Evolutionary conservation across 2,113 vertebrate genomes (phyloP).

Genomic region (Phalacrocorax aristotelis): DNA sequence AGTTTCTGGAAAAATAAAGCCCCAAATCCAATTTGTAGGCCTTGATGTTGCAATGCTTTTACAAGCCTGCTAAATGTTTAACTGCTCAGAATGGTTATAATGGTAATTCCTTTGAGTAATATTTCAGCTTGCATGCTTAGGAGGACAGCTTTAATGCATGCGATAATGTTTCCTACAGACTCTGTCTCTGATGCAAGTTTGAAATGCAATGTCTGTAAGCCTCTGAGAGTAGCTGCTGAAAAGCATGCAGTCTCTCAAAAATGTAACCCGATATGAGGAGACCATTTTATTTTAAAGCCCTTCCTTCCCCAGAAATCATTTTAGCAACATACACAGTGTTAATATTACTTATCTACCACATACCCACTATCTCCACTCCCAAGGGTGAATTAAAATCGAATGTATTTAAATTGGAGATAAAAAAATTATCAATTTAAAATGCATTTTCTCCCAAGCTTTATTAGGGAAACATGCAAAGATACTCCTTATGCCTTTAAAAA

Average conservation of each 20-base stretch:
- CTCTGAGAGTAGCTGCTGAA: neutral
- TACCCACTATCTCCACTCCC: neutral
- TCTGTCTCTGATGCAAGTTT: neutral
- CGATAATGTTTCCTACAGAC: neutral
- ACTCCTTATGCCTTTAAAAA: neutral
- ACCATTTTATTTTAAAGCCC: neutral
- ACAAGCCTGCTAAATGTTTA: neutral
- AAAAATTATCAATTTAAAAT: slow-evolving; percentile 4
- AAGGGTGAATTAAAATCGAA: neutral
- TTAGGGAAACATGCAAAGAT: neutral
- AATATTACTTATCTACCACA: neutral
- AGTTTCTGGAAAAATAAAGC: neutral
- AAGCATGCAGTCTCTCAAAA: neutral
- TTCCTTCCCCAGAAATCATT: neutral
- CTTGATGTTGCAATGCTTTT: neutral
- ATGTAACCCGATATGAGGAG: neutral
- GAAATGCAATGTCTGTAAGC: neutral
- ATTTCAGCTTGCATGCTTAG: neutral
- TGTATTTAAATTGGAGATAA: slow-evolving; percentile 1
- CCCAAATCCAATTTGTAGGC: neutral
- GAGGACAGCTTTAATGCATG: neutral
- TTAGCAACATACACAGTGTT: neutral
- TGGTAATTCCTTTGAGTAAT: neutral
- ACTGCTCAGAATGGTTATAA: neutral
- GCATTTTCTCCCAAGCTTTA: neutral